Percentiles rank a stretch among this genome's conserved stretches.
Conservation (phyloP, 2,888 invertebrate species). For the Tipula lateralis region DNA sequence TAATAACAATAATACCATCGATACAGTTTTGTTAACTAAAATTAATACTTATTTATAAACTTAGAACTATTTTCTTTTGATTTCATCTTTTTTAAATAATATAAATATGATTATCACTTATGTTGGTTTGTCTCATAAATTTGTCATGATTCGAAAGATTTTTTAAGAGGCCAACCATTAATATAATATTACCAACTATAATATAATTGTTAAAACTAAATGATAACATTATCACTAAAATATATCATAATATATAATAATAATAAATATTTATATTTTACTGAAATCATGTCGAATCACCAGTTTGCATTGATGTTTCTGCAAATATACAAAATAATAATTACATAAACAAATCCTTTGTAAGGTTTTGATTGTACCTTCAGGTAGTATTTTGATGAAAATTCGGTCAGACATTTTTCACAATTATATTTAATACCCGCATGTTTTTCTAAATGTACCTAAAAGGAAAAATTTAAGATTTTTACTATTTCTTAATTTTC, state of each 20-base stretch:
- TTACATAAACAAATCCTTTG: neutral
- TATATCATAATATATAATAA: neutral
- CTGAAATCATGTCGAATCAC: neutral
- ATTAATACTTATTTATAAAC: neutral
- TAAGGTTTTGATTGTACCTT: neutral
- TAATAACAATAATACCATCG: too few species aligned
- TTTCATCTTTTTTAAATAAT: neutral
- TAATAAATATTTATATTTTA: neutral
- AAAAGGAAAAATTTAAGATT: neutral
- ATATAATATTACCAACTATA: neutral
- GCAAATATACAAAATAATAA: neutral
- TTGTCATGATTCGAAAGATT: neutral
- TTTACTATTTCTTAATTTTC: too few species aligned
- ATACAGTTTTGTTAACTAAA: neutral
- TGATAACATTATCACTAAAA: neutral
- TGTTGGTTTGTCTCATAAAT: neutral
- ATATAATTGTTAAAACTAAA: neutral
- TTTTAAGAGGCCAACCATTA: neutral
- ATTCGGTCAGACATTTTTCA: neutral
- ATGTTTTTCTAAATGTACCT: slow-evolving; percentile 24
- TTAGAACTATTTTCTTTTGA: neutral
- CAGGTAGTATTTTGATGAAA: slow-evolving; percentile 12
- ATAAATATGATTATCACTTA: slow-evolving; percentile 6
- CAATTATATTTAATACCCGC: slow-evolving; percentile 3
- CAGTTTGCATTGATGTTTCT: slow-evolving; percentile 25